Conservation (phyloP, 2,113 vertebrate species). For the Pitta sordida region DNA sequence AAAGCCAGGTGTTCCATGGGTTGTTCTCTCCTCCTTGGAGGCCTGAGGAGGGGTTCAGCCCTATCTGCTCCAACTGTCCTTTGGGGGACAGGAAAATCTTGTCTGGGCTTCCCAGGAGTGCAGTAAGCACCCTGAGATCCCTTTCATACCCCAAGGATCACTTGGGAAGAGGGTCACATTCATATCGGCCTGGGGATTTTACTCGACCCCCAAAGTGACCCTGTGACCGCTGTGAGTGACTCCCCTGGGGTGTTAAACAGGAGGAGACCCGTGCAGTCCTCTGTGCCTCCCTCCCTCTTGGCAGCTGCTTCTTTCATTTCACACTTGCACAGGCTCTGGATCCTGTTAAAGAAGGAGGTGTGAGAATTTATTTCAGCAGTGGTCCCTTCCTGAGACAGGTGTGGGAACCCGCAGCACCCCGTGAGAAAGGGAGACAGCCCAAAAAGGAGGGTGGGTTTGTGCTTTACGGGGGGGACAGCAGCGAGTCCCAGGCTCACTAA, state of each 20-base stretch:
- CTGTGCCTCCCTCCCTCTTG: neutral
- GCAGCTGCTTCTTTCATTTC: constrained; percentile 5
- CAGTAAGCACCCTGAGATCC: neutral
- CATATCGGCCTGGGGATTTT: neutral
- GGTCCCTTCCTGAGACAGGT: neutral
- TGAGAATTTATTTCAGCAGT: neutral
- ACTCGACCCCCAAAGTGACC: neutral
- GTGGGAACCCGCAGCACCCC: neutral
- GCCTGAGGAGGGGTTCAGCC: neutral
- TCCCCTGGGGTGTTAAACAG: rapidly evolving
- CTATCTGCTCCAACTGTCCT: rapidly evolving
- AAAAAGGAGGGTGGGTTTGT: neutral
- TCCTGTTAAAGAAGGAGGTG: neutral
- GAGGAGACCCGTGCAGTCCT: neutral
- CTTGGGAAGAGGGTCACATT: neutral
- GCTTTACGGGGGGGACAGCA: neutral
- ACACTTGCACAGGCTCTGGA: neutral
- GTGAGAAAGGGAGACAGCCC: neutral
- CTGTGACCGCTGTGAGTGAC: rapidly evolving
- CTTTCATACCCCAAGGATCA: neutral
- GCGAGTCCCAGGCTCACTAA: neutral
- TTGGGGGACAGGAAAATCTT: rapidly evolving
- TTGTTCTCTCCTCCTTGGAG: neutral
- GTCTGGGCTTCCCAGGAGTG: neutral
- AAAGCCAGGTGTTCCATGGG: neutral